Evolutionary conservation across 2,797 vertebrate genomes (phyloP), one percentile per base, ranked within the genome.

Genomic region (Eutrigla gurnardus): DNA sequence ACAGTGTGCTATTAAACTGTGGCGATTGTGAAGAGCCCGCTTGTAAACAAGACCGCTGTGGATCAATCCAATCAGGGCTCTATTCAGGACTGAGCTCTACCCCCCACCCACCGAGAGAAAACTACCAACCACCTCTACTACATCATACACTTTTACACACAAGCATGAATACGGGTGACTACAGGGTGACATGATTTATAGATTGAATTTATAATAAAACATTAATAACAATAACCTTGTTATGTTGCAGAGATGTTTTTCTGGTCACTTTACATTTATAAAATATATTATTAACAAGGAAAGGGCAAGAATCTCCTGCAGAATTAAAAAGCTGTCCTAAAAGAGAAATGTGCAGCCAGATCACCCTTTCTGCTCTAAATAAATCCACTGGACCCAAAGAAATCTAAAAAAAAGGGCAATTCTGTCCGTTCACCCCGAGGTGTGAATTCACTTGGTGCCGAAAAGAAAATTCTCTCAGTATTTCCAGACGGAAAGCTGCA

Each of bases 1-100:
- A 94, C 78, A 60, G 75, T 32, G 70, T 17, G 68, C 93, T 92
- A 93, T 94, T 94, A 95, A 94, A 95, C 81, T 77, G 82, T 85
- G 84, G 82, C 75, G 84, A 93, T 90, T 92, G 92, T 88, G 90
- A 87, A 87, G 86, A 87, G 90, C 84, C 47, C 32, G 82, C 92
- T 93, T 94, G 91, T 93, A 93, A 94, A 95, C 88, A 92, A 85
- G 86, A 90, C 85, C 74, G 45, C 80, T n/a, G 68, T 87, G 91
- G 93, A 94, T 95, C 94, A 94, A 94, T 95, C 90, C 89, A 94
- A 93, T 95, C 93, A 94, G 87, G 77, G 66, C 60, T 86, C 84
- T 85, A 85, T 87, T 88, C 72, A 89, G 79, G 68, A 59, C 65
- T 67, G 61, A 88, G 75, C 82, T 82, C 75, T 40, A 82, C 75